Evolutionary conservation across 2,113 vertebrate species (phyloP).

Genomic region (Lagenorhynchus albirostris): DNA sequence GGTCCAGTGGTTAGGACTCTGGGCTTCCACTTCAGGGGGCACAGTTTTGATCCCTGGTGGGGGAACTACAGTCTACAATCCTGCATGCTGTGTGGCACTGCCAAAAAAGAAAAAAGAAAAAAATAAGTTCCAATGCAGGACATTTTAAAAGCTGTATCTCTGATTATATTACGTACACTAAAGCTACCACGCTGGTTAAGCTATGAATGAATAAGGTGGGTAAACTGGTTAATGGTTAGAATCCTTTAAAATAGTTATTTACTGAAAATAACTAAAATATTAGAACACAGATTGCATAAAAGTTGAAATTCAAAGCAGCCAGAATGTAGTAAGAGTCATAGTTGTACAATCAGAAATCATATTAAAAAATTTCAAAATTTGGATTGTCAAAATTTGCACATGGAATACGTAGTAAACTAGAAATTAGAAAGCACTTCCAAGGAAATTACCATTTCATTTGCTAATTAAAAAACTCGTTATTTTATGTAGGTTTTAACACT

Average conservation of each 20-base stretch:
- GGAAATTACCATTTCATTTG: constrained; percentile 10
- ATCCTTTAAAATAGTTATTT: constrained; percentile 22
- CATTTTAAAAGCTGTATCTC: constrained; percentile 9
- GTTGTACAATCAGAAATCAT: background rate
- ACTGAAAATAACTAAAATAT: constrained; percentile 20
- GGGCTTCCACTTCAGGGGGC: background rate
- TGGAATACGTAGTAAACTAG: background rate
- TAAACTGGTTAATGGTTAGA: constrained; percentile 9
- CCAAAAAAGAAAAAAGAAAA: background rate
- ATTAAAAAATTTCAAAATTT: constrained; percentile 4
- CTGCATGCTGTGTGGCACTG: background rate
- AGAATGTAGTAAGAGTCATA: background rate
- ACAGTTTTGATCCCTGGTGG: background rate
- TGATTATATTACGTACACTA: background rate
- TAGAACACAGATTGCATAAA: background rate
- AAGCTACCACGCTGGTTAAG: background rate
- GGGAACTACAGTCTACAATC: background rate
- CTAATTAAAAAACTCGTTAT: constrained; percentile 8
- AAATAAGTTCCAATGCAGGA: background rate
- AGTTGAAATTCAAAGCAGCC: background rate
- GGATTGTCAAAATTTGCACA: background rate
- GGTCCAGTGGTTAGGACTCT: background rate
- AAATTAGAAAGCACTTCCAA: background rate
- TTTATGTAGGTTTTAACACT: constrained; percentile 9
- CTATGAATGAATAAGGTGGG: background rate